These are phyloP conservation scores for Sialia sialis DNA, from an alignment of 2,113 vertebrate genomes.

Conservation along the genomic window DNA sequence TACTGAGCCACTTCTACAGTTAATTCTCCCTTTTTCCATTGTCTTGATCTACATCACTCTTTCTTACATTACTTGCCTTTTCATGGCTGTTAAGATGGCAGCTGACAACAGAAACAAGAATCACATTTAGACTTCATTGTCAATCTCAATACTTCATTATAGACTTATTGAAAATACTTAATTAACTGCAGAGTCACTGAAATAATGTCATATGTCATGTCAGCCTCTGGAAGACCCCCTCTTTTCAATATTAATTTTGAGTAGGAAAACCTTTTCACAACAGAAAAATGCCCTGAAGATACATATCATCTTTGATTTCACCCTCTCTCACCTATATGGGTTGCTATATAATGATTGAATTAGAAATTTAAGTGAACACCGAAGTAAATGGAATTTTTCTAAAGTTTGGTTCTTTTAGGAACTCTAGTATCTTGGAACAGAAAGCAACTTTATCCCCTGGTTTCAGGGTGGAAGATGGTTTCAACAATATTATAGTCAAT, in stretches of 20 bases:
- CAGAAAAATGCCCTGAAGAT: neutral
- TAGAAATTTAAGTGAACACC: neutral
- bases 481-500: neutral
- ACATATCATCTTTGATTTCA: neutral
- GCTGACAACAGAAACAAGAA: neutral
- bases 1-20: neutral
- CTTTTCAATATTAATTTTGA: neutral
- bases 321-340: neutral
- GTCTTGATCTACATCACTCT: neutral
- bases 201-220: neutral
- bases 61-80: neutral
- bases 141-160: neutral
- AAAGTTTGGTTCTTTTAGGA: too few relatives aligned
- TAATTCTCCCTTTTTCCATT: neutral
- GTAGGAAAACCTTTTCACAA: neutral
- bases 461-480: neutral
- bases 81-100: neutral
- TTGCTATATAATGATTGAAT: neutral
- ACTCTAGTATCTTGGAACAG: neutral
- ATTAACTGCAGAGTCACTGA: neutral
- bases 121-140: neutral
- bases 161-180: neutral
- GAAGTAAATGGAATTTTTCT: neutral
- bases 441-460: neutral
- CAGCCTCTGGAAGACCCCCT: neutral